Evolutionary conservation across 2,113 vertebrate species (phyloP).

Genomic region (Bubalus kerabau): DNA sequence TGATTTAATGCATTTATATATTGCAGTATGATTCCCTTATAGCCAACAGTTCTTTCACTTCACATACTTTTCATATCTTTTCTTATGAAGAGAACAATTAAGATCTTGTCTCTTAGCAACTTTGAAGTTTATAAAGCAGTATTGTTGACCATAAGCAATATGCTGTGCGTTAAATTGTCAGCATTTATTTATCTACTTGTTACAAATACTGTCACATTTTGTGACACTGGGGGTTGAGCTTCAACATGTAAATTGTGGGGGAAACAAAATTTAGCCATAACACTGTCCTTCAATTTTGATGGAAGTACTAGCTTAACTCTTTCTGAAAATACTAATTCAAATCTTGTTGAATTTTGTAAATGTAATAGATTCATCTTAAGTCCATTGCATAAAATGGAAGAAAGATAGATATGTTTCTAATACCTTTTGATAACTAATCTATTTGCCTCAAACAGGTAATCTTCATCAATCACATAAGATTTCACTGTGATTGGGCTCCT

Average conservation of each 20-base stretch:
- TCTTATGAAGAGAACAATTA: background rate
- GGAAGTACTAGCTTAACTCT: background rate
- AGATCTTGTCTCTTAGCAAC: background rate
- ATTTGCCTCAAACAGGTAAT: background rate
- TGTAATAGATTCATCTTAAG: background rate
- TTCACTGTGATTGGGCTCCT: background rate
- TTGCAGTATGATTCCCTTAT: background rate
- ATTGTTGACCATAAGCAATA: background rate
- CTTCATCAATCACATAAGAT: background rate
- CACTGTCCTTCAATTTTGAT: background rate
- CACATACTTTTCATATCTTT: background rate
- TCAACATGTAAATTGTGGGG: background rate
- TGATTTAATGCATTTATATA: background rate
- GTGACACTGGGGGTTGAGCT: fast-evolving
- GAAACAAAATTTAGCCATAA: background rate
- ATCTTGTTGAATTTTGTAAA: background rate
- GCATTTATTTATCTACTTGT: background rate
- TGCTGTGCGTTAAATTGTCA: background rate
- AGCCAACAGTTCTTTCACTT: background rate
- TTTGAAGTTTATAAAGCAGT: background rate
- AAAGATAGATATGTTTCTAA: background rate
- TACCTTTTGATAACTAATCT: background rate
- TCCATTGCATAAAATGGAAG: background rate
- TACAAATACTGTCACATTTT: background rate
- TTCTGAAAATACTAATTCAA: background rate